These are phyloP conservation scores for Drosophila tani DNA, from an alignment of 1,140 invertebrate species.

Conservation along the genomic window DNA sequence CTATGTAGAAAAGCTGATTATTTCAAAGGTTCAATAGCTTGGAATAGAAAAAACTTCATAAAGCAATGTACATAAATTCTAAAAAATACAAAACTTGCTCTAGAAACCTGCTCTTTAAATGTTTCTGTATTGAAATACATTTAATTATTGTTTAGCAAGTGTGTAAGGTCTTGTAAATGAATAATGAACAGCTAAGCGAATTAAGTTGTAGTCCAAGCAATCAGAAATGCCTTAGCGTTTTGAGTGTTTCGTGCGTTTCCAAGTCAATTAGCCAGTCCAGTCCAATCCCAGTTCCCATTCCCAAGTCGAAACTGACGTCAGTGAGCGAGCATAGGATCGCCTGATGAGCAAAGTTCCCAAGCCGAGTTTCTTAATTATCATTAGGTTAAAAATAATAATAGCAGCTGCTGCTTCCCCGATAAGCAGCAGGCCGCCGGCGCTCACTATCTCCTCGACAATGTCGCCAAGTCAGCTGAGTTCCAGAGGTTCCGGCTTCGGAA, in stretches of 20 bases:
- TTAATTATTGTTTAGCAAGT: slow-evolving; percentile 9
- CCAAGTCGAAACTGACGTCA: slow-evolving; percentile 38
- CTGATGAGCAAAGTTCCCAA: slow-evolving; percentile 56
- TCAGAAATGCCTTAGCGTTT: not conserved
- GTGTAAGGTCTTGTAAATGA: slow-evolving; percentile 4
- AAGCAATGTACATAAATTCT: not conserved
- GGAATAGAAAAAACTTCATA: not conserved
- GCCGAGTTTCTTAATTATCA: slow-evolving; percentile 27
- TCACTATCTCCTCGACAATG: not conserved
- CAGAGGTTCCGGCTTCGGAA: slow-evolving; percentile 30
- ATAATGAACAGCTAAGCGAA: slow-evolving; percentile 1
- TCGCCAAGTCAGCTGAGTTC: slow-evolving; percentile 28
- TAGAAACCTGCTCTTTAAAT: not conserved
- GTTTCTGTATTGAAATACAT: not conserved
- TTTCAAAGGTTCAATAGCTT: not conserved
- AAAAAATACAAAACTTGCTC: not conserved
- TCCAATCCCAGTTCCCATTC: slow-evolving; percentile 1
- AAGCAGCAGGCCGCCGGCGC: not conserved
- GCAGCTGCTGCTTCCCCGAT: slow-evolving; percentile 19
- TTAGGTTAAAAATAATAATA: slow-evolving; percentile 19
- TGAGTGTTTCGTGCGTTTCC: slow-evolving; percentile 25
- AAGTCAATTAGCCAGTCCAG: slow-evolving; percentile 23
- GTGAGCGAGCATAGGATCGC: slow-evolving; percentile 52
- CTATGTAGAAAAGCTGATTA: not conserved
- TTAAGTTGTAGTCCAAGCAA: not conserved